Conservation (phyloP, 2,888 invertebrate genomes). For the Parelbella ahira region DNA sequence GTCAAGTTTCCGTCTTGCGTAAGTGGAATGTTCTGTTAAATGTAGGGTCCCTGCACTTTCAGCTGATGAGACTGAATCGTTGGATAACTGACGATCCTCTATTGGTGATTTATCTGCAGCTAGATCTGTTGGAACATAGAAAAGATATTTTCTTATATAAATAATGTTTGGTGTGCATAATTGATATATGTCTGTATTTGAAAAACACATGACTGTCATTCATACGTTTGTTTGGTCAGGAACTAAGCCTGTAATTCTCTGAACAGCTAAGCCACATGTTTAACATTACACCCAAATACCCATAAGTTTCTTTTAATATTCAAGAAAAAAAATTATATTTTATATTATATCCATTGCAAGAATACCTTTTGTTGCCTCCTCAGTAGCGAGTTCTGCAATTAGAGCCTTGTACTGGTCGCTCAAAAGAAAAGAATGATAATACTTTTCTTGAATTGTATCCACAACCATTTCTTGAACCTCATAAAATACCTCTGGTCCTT, state of each 20-base stretch:
- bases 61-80: constrained; percentile 75
- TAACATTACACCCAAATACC: too few relatives aligned
- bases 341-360: too few relatives aligned
- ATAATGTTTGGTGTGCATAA: too few relatives aligned
- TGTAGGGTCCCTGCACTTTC: constrained; percentile 76
- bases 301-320: too few relatives aligned
- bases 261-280: too few relatives aligned
- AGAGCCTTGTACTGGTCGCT: constrained; percentile 91
- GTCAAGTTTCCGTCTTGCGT: constrained; percentile 89
- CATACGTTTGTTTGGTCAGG: too few relatives aligned
- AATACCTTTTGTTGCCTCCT: constrained; percentile 75
- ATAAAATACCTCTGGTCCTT: constrained; percentile 92
- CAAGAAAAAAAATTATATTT: too few relatives aligned
- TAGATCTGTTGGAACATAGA: too few relatives aligned
- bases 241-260: too few relatives aligned
- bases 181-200: too few relatives aligned
- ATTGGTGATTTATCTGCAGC: constrained; percentile 67
- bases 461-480: constrained; percentile 91
- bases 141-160: too few relatives aligned
- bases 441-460: constrained; percentile 90
- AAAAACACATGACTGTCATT: too few relatives aligned
- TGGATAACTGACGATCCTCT: constrained; percentile 79
- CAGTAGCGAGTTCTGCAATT: constrained; percentile 83
- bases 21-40: constrained; percentile 91
- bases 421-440: constrained; percentile 92